Evolutionary conservation across 1,140 invertebrate genomes (phyloP).

Genomic region (Centruroides vittatus): DNA sequence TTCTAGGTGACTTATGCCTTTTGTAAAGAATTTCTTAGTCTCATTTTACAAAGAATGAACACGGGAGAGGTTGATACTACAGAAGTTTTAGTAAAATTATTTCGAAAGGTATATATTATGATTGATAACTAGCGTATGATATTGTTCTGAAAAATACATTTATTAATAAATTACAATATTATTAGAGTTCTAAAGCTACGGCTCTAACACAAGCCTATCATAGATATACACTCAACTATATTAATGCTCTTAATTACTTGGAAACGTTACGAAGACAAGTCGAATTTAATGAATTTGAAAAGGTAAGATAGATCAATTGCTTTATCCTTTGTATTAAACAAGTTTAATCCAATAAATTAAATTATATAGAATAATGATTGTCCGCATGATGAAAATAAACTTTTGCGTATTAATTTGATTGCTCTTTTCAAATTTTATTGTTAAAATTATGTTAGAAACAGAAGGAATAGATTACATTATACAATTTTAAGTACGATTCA

Average conservation of each 20-base stretch:
- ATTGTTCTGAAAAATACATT: too few relatives aligned
- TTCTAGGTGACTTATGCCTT: conserved; percentile 48
- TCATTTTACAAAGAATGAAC: conserved; percentile 39
- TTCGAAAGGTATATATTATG: conserved; percentile 35
- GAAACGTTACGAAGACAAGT: conserved; percentile 41
- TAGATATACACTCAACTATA: conserved; percentile 46
- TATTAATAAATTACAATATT: neutral
- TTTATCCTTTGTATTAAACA: too few relatives aligned
- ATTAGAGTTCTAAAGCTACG: conserved; percentile 29
- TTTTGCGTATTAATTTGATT: too few relatives aligned
- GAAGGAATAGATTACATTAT: too few relatives aligned
- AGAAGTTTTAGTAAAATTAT: conserved; percentile 41
- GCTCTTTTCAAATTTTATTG: too few relatives aligned
- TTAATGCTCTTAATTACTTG: conserved; percentile 44
- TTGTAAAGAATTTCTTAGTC: conserved; percentile 47
- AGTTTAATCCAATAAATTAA: too few relatives aligned
- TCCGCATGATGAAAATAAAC: too few relatives aligned
- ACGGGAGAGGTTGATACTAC: conserved; percentile 35
- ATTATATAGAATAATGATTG: too few relatives aligned
- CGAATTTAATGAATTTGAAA: conserved; percentile 47
- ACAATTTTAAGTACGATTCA: too few relatives aligned
- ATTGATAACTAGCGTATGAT: neutral
- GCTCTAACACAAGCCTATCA: conserved; percentile 41
- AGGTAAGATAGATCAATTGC: conserved; percentile 28
- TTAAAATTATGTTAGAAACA: too few relatives aligned